Evolutionary conservation across 2,113 vertebrate genomes (phyloP).

Genomic region (Burhinus bistriatus): DNA sequence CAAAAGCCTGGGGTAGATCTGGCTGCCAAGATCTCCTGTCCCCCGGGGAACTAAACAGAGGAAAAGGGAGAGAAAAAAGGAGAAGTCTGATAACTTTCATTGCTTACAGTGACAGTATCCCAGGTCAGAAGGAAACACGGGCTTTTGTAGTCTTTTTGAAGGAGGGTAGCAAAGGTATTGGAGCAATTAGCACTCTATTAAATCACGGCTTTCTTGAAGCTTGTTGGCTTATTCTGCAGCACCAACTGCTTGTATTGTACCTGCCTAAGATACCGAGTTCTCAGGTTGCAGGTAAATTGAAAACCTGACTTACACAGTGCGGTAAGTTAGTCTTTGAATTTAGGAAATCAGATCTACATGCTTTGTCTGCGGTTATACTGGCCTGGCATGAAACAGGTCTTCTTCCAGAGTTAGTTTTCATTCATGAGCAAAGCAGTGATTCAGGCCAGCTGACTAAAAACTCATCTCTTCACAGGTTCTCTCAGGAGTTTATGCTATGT

Average conservation of each 20-base stretch:
- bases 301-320: neutral
- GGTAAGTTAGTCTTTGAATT: neutral
- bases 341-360: neutral
- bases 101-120: neutral
- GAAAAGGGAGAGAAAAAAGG: neutral
- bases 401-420: no score
- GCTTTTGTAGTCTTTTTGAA: neutral
- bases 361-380: neutral
- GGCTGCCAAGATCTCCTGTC: conserved; percentile 56
- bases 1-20: neutral
- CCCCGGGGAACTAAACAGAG: neutral
- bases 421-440: neutral
- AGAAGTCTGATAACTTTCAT: neutral
- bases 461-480: neutral
- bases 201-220: neutral
- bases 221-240: neutral
- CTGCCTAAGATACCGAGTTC: neutral
- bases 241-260: neutral
- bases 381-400: neutral
- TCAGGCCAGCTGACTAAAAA: neutral
- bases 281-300: neutral
- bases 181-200: neutral
- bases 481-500: neutral
- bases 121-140: neutral
- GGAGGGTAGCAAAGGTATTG: neutral